Conservation (phyloP, 2,797 vertebrate species). For the Zenarchopterus dispar region DNA sequence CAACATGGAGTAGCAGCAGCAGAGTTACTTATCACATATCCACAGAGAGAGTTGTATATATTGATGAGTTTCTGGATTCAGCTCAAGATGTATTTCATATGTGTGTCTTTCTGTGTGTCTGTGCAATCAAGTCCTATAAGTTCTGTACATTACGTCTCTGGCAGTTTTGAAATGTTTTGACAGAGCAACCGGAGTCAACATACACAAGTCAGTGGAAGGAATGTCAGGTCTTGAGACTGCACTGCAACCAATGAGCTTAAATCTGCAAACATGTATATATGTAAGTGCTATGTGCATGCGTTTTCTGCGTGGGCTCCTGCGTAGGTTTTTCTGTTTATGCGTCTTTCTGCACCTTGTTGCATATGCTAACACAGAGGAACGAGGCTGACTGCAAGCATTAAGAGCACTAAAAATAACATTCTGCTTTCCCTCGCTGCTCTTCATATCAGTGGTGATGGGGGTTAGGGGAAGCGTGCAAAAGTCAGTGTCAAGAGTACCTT, state of each 20-base stretch:
- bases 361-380: conserved; percentile 25
- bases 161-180: conserved; percentile 75
- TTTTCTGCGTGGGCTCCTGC: conserved; percentile 10
- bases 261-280: conserved; percentile 38
- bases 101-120: conserved; percentile 8
- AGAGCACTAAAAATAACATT: conserved; percentile 41
- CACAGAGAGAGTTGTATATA: conserved; percentile 31
- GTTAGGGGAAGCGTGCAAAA: conserved; percentile 16
- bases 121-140: conserved; percentile 30
- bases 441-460: conserved; percentile 33
- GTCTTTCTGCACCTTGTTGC: conserved; percentile 25
- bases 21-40: conserved; percentile 35
- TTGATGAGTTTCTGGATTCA: conserved; percentile 20
- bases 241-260: conserved; percentile 17
- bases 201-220: conserved; percentile 73
- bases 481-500: conserved; percentile 1
- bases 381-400: conserved; percentile 43
- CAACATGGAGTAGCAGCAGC: conserved; percentile 1
- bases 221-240: conserved; percentile 55
- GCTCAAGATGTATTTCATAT: conserved; percentile 20
- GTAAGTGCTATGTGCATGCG: conserved; percentile 25
- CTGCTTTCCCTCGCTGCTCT: conserved; percentile 32
- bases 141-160: conserved; percentile 53
- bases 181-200: conserved; percentile 60
- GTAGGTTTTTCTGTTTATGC: conserved; percentile 32